Conservation (phyloP, 2,797 vertebrate genomes). For the Loriculus beryllinus region DNA sequence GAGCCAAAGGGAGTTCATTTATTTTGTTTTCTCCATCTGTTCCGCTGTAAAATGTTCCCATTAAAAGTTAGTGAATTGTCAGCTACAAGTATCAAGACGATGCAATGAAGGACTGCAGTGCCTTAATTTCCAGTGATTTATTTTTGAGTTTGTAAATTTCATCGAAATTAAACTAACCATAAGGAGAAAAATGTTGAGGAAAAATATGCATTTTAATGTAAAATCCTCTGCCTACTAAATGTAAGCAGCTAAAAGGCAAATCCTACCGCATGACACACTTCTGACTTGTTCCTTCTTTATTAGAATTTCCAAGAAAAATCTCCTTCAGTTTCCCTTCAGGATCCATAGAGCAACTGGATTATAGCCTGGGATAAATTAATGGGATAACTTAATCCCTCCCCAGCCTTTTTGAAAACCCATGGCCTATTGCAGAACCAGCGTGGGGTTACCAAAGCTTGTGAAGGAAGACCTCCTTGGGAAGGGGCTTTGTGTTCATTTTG, state of each 20-base stretch:
- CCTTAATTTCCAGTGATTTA: conserved; percentile 56
- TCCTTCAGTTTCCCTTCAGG: background rate
- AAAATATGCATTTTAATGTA: conserved; percentile 21
- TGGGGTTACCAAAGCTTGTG: background rate
- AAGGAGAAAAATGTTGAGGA: conserved; percentile 18
- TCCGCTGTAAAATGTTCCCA: conserved; percentile 57
- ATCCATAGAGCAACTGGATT: background rate
- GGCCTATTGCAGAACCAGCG: background rate
- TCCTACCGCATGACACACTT: background rate
- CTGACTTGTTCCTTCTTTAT: background rate
- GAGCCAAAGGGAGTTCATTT: conserved; percentile 62
- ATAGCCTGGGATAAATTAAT: background rate
- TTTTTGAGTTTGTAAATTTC: conserved; percentile 50
- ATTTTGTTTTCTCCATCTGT: conserved; percentile 68
- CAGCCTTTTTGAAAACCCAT: background rate
- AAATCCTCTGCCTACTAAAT: background rate
- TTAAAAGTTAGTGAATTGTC: conserved; percentile 65
- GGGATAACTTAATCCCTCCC: background rate
- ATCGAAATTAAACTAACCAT: conserved; percentile 24
- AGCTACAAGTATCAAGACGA: conserved; percentile 40
- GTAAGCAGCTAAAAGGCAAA: conserved; percentile 18
- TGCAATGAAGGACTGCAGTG: conserved; percentile 43
- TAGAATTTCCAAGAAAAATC: background rate
- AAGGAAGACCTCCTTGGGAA: background rate
- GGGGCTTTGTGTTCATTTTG: background rate